phyloP scores from a whole-genome alignment of 1,140 invertebrate genomes.

The Coboldia fuscipes region DNA sequence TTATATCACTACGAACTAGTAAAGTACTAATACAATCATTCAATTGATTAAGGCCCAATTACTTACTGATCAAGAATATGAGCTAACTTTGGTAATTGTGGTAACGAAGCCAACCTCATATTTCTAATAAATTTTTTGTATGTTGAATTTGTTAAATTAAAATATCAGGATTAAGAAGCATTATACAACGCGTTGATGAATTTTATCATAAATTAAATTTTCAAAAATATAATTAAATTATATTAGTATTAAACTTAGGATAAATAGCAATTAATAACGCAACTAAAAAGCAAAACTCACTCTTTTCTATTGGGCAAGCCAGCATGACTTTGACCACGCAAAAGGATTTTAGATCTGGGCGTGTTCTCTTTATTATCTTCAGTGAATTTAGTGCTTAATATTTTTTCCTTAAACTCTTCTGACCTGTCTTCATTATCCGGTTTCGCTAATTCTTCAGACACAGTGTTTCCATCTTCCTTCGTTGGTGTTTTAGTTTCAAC shows the following conservation, averaged over 20 bases:
- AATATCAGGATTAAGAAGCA: no score
- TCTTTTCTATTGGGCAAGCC: constrained; percentile 13
- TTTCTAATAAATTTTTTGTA: no score
- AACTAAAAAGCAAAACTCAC: constrained; percentile 12
- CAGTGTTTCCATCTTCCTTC: neutral
- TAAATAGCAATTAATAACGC: neutral
- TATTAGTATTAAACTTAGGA: no score
- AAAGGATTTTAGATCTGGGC: constrained; percentile 7
- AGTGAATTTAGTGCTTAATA: neutral
- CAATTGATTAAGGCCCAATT: no score
- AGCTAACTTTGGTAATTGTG: neutral
- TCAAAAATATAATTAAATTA: no score
- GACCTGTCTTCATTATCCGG: constrained; percentile 15
- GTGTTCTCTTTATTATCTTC: neutral
- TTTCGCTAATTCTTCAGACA: neutral
- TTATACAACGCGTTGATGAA: no score
- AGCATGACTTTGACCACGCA: constrained; percentile 15
- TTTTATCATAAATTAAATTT: no score
- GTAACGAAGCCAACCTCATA: neutral
- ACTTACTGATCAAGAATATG: neutral
- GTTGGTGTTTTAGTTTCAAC: neutral
- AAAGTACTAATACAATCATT: no score
- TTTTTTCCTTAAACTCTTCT: neutral
- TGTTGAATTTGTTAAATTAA: no score
- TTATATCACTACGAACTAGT: no score